These are phyloP conservation scores for Zeugodacus cucurbitae DNA, from an alignment of 1,140 invertebrate species.

Conservation along the genomic window DNA sequence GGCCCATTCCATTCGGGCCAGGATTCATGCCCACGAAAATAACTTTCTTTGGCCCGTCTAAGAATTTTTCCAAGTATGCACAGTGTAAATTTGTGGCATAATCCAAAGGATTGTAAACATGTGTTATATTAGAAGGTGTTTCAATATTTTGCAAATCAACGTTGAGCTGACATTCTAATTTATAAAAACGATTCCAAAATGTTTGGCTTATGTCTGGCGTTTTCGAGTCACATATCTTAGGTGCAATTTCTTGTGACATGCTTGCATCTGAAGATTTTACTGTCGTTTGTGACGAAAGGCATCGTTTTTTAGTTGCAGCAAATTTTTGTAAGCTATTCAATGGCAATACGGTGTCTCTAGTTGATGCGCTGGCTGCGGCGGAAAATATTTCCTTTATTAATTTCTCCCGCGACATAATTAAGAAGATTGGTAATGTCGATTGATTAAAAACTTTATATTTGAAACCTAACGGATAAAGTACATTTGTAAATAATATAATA, in stretches of 20 bases:
- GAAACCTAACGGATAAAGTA: too few species aligned
- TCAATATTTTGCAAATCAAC: conserved; percentile 30
- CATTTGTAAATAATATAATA: too few species aligned
- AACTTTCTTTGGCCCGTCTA: conserved; percentile 75
- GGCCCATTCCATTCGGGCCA: conserved; percentile 93
- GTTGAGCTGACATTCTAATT: conserved; percentile 52
- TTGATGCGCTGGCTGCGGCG: background rate
- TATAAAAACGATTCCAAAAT: conserved; percentile 48
- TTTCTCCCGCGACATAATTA: background rate
- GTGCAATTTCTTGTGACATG: too few species aligned
- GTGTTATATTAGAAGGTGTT: conserved; percentile 46
- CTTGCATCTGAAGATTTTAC: background rate
- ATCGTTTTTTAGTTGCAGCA: background rate
- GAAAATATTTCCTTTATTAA: background rate
- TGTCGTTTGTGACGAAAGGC: background rate
- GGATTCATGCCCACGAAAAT: conserved; percentile 94
- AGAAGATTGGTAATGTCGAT: background rate
- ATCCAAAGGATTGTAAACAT: conserved; percentile 84
- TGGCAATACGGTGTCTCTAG: background rate
- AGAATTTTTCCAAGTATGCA: conserved; percentile 76
- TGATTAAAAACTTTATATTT: background rate
- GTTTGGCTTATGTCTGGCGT: background rate
- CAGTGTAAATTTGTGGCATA: conserved; percentile 83
- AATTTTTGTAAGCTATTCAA: background rate
- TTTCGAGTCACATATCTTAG: background rate